Conservation (phyloP, 2,888 invertebrate species). For the Oligia strigilis region DNA sequence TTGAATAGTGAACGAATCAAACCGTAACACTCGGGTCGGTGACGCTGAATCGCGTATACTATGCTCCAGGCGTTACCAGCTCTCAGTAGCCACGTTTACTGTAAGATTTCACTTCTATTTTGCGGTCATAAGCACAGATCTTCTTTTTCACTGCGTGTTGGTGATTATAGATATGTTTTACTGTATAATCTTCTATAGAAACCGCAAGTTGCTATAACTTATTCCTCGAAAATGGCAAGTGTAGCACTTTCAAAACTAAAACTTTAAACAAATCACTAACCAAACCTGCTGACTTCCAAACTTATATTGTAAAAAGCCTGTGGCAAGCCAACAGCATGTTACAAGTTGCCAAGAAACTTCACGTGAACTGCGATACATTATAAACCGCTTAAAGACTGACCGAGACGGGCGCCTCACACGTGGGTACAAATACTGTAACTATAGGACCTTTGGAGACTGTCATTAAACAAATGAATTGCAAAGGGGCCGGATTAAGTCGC, state of each 20-base stretch:
- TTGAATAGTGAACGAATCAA: background rate
- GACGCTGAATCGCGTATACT: background rate
- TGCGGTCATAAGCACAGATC: too few species aligned
- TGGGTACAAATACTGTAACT: background rate
- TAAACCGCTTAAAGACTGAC: constrained; percentile 36
- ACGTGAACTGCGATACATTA: constrained; percentile 42
- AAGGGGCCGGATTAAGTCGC: too few species aligned
- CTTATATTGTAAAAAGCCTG: constrained; percentile 13
- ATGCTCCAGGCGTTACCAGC: too few species aligned
- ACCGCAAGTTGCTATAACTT: background rate
- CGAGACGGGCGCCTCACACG: background rate
- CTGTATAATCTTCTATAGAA: background rate
- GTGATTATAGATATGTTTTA: too few species aligned
- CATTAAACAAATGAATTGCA: background rate
- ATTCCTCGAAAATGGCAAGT: constrained; percentile 3
- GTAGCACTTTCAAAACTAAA: constrained; percentile 4
- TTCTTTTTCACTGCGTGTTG: background rate
- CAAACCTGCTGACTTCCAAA: constrained; percentile 6
- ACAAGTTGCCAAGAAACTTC: constrained; percentile 44
- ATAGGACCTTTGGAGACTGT: background rate
- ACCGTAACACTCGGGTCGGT: background rate
- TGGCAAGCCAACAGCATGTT: constrained; percentile 36
- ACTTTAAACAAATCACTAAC: constrained; percentile 7
- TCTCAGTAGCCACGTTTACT: too few species aligned
- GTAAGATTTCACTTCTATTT: too few species aligned